These are phyloP conservation scores for Darwinula stevensoni DNA, from an alignment of 2,888 invertebrate species.

Conservation along the genomic window DNA sequence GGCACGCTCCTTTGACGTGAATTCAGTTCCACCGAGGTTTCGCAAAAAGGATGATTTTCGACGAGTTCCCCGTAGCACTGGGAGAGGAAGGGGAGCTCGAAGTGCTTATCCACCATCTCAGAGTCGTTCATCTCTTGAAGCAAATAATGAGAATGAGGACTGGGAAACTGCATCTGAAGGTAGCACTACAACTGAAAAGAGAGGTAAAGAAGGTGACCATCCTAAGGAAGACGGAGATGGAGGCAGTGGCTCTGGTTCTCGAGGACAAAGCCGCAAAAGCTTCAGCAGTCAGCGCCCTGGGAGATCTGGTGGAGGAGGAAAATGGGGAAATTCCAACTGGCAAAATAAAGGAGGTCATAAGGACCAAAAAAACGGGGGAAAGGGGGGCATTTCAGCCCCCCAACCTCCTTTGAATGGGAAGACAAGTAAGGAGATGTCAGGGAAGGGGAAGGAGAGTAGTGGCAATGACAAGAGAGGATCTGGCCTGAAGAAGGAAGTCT, in stretches of 20 bases:
- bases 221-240: background rate
- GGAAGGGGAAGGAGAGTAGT: constrained; percentile 3
- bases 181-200: constrained; percentile 27
- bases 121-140: constrained; percentile 13
- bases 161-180: constrained; percentile 55
- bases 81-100: constrained; percentile 31
- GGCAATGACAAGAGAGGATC: constrained; percentile 1
- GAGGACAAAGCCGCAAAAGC: background rate
- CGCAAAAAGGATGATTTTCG: background rate
- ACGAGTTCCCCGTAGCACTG: background rate
- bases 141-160: constrained; percentile 17
- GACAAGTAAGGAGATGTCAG: too few species aligned
- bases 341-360: background rate
- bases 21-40: constrained; percentile 7
- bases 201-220: too few species aligned
- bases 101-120: constrained; percentile 41
- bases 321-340: constrained; percentile 6
- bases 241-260: too few species aligned
- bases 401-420: too few species aligned
- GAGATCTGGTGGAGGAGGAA: constrained; percentile 7
- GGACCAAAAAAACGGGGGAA: background rate
- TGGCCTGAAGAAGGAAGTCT: constrained; percentile 1
- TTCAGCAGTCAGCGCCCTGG: constrained; percentile 4
- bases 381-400: too few species aligned
- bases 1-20: too few species aligned